These are phyloP conservation scores for Salminus brasiliensis DNA, from an alignment of 2,113 vertebrate species.

Conservation along the genomic window DNA sequence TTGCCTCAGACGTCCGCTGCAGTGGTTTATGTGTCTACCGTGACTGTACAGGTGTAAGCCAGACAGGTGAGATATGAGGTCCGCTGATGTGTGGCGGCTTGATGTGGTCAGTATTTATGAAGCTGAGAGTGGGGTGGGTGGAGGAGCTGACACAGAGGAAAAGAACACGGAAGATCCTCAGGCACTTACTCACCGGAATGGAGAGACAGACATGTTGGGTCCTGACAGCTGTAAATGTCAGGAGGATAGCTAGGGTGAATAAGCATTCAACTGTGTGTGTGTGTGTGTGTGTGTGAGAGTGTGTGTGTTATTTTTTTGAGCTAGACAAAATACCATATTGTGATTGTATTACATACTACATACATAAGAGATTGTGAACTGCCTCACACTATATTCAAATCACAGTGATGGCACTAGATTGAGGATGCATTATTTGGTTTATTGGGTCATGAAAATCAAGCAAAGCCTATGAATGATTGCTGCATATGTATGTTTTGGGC, in stretches of 20 bases:
- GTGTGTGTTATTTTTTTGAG: background rate
- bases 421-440: too few species aligned
- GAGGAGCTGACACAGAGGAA: background rate
- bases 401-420: too few species aligned
- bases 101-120: conserved; percentile 25
- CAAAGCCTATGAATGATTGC: too few species aligned
- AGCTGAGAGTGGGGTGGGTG: background rate
- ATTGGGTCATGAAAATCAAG: too few species aligned
- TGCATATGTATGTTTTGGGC: too few species aligned
- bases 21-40: background rate
- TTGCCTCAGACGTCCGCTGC: background rate
- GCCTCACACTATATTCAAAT: too few species aligned
- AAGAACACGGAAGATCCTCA: background rate
- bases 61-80: conserved; percentile 14
- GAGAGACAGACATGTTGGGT: conserved; percentile 31
- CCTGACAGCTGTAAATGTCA: conserved; percentile 39
- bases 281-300: background rate
- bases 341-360: background rate
- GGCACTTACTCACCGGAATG: conserved; percentile 28
- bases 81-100: background rate
- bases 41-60: background rate
- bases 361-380: too few species aligned
- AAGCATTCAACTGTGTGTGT: background rate
- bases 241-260: conserved; percentile 26
- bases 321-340: background rate